Percentiles rank a stretch among this genome's conserved stretches.
Conservation (phyloP, 2,113 vertebrate species). For the Dolichotis patagonum region DNA sequence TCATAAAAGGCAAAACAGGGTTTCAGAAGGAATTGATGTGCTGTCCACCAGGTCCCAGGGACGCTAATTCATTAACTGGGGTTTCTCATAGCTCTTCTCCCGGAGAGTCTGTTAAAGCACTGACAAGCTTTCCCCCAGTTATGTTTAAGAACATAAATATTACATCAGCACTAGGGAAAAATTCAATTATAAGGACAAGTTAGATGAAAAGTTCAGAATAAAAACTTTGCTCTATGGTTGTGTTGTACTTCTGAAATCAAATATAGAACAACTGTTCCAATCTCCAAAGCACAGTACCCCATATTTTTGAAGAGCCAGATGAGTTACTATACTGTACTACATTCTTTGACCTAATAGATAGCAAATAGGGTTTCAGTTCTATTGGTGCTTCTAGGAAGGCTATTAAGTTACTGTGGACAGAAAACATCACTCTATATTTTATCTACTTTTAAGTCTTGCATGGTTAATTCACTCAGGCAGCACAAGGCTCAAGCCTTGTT, state of each 20-base stretch:
- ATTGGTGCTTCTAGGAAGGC: conserved; percentile 20
- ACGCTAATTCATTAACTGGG: background rate
- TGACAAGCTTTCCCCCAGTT: background rate
- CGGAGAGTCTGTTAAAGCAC: background rate
- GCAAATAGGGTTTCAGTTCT: conserved; percentile 35
- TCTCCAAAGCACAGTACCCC: background rate
- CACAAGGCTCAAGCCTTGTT: background rate
- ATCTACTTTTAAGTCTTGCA: conserved; percentile 49
- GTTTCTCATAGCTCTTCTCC: background rate
- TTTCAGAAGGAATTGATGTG: conserved; percentile 42
- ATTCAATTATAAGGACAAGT: conserved; percentile 45
- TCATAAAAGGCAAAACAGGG: conserved; percentile 59
- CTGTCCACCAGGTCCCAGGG: background rate
- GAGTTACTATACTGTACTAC: background rate
- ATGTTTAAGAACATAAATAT: conserved; percentile 43
- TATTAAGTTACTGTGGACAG: conserved; percentile 49
- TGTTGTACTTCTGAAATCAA: conserved; percentile 8
- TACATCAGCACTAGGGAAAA: conserved; percentile 29
- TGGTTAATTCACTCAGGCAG: conserved; percentile 37
- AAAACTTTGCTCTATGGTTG: background rate
- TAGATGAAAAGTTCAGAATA: conserved; percentile 50
- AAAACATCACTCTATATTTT: conserved; percentile 31
- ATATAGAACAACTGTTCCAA: background rate
- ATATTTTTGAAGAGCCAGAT: conserved; percentile 55
- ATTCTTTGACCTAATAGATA: conserved; percentile 46